phyloP scores from a whole-genome alignment of 23 tunicate species.

The Trididemnum miniatum region DNA sequence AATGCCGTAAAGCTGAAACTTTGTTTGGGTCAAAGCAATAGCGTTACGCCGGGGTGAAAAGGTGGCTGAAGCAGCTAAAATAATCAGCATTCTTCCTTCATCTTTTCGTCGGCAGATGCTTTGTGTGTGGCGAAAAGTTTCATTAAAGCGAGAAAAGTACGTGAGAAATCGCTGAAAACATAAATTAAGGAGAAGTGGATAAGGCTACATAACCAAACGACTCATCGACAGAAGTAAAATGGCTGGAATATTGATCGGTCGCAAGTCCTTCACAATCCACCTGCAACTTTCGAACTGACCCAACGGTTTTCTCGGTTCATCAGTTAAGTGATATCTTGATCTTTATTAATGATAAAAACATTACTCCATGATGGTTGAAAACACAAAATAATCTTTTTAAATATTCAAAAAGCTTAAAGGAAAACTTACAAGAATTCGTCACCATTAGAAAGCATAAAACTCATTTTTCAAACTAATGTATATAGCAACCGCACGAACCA shows the following conservation, averaged over 20 bases:
- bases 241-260: no score
- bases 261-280: not conserved
- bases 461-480: no score
- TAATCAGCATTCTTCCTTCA: not conserved
- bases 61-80: not conserved
- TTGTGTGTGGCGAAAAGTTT: slow-evolving; percentile 18
- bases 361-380: no score
- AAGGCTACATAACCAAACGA: no score
- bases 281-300: not conserved
- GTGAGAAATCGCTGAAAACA: slow-evolving; percentile 8
- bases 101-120: not conserved
- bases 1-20: no score
- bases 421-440: no score
- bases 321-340: not conserved
- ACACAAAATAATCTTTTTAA: no score
- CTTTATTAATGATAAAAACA: no score
- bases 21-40: slow-evolving; percentile 9
- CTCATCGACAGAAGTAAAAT: no score
- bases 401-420: no score
- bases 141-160: not conserved
- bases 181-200: not conserved
- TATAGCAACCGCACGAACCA: no score
- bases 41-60: not conserved
- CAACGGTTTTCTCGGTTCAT: not conserved
- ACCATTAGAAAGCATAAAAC: no score